Evolutionary conservation across 2,113 vertebrate genomes (phyloP), one percentile per base, ranked within the genome.

Genomic region (Chloropsis hardwickii): DNA sequence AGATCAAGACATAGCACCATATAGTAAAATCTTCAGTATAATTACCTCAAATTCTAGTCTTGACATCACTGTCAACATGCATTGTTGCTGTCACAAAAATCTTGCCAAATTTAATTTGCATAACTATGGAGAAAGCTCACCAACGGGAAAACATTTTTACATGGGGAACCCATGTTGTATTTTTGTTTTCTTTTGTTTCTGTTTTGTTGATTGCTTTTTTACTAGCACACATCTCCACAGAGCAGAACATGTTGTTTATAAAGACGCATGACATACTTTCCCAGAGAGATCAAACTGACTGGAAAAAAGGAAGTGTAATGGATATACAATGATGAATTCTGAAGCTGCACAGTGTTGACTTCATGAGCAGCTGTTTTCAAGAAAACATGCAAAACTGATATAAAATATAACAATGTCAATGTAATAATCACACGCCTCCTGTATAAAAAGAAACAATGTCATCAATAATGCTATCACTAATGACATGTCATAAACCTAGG

Each of bases 61-160:
- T 94, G 95, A 91, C 71, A 64, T 53, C 60, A 51, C 77, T 96
- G 88, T 93, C 94, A 93, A 94, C 82, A 60, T 33, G 79, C 44
- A 93, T 88, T 92, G 86, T 67, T 78, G 65, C 67, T 90, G 88
- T 92, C 85, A 86, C 78, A 88, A 94, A 94, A 96, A 51, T 51
- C 67, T 93, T 92, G 88, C 90, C 90, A 96, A 95, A 95, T 88
- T 92, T 90, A 50, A 92, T 95, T 86, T 94, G 39, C 71, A 82
- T 94, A 53, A 62, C 90, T 88, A 53, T 81, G 67, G 72, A 88
- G 69, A 70, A 86, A 80, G 47, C 60, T 91, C 58, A 95, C 85
- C 79, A 81, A 95, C 1, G 56, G 66, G 81, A 94, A 95, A 95
- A 62, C 22, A 73, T 77, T 78, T 94, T 92, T 83, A 71, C 14